These are phyloP conservation scores for Callionymus lyra DNA, from an alignment of 2,113 vertebrate genomes.

Conservation along the genomic window DNA sequence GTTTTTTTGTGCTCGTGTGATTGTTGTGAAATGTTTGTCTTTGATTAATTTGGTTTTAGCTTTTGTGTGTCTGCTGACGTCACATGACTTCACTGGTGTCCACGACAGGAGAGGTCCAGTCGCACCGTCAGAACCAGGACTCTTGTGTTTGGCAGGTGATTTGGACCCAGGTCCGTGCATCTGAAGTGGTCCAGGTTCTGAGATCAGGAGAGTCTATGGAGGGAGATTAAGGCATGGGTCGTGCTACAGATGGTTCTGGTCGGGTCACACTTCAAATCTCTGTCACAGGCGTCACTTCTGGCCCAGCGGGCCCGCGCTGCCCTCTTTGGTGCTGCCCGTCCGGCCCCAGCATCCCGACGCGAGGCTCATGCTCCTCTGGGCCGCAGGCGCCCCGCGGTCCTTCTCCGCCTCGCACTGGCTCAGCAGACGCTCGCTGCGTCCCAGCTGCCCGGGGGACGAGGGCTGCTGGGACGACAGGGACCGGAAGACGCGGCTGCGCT, in stretches of 20 bases:
- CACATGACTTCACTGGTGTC: too few relatives aligned
- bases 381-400: constrained; percentile 55
- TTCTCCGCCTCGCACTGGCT: constrained; percentile 82
- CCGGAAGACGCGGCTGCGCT: constrained; percentile 89
- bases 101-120: too few relatives aligned
- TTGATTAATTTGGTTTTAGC: too few relatives aligned
- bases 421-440: constrained; percentile 80
- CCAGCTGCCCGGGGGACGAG: constrained; percentile 27
- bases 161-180: constrained; percentile 1
- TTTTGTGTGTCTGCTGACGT: too few relatives aligned
- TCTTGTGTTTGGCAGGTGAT: constrained; percentile 33
- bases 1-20: too few relatives aligned
- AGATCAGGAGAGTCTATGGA: constrained; percentile 9
- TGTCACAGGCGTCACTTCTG: constrained; percentile 45
- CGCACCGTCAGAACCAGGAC: constrained; percentile 41
- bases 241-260: too few relatives aligned
- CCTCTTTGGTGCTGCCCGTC: constrained; percentile 67
- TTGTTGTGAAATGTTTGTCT: too few relatives aligned
- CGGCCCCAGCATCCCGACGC: constrained; percentile 94
- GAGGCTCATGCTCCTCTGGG: constrained; percentile 89
- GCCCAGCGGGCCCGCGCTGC: constrained; percentile 51
- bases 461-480: constrained; percentile 91
- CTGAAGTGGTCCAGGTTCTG: too few relatives aligned
- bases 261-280: too few relatives aligned
- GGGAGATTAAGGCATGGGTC: constrained; percentile 4